A percentile compares a stretch with the other conserved stretches of the same genome.
These are phyloP conservation scores for Heliothis virescens DNA, from an alignment of 1,140 invertebrate genomes.

Conservation along the genomic window DNA sequence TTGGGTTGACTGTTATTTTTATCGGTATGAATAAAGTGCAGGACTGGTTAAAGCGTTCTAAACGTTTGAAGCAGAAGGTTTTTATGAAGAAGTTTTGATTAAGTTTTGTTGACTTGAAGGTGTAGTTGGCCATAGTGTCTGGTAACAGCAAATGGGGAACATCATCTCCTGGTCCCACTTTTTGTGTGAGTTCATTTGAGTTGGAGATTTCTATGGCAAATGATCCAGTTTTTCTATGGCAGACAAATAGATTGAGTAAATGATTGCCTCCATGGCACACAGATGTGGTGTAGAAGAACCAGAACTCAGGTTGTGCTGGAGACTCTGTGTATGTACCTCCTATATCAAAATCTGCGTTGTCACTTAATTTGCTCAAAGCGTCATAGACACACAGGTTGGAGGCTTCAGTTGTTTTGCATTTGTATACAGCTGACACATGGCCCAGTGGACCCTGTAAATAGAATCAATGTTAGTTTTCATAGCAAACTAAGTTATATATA, in stretches of 20 bases:
- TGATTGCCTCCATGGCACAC: constrained; percentile 60
- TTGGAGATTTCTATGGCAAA: constrained; percentile 66
- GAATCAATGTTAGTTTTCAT: neutral
- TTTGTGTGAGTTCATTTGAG: constrained; percentile 53
- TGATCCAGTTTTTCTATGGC: constrained; percentile 63
- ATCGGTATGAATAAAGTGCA: constrained; percentile 65
- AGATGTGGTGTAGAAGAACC: constrained; percentile 72
- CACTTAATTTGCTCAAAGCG: constrained; percentile 60
- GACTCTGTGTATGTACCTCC: constrained; percentile 66
- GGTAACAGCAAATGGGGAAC: constrained; percentile 14
- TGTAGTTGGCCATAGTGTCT: neutral
- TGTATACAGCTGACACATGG: constrained; percentile 62
- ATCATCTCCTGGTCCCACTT: constrained; percentile 8
- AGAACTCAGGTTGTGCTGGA: constrained; percentile 62
- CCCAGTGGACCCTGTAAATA: constrained; percentile 58
- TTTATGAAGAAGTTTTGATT: constrained; percentile 67
- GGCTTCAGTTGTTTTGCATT: constrained; percentile 64
- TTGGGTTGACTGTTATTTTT: constrained; percentile 58
- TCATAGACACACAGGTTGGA: constrained; percentile 69
- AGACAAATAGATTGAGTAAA: constrained; percentile 74
- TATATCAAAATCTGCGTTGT: constrained; percentile 67
- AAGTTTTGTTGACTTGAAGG: constrained; percentile 11
- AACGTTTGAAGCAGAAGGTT: constrained; percentile 61
- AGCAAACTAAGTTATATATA: neutral
- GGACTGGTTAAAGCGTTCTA: constrained; percentile 1